Evolutionary conservation across 2,113 vertebrate genomes (phyloP).

Genomic region (Scolopax mira): DNA sequence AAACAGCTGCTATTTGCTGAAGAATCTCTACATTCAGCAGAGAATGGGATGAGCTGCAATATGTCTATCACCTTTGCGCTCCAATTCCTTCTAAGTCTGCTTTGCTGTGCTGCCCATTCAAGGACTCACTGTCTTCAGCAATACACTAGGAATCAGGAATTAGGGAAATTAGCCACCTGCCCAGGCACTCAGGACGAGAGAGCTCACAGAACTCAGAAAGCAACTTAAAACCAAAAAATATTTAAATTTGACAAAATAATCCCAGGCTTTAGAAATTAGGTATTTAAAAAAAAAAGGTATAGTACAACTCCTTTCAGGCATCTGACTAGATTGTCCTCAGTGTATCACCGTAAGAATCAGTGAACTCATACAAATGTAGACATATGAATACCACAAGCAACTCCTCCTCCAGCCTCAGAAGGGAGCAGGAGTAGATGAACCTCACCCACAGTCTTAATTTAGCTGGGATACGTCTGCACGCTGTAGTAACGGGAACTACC

Average conservation of each 20-base stretch:
- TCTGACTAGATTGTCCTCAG: neutral
- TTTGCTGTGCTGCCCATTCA: neutral
- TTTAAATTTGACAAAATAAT: neutral
- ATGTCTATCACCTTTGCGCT: neutral
- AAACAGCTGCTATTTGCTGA: neutral
- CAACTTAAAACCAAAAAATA: neutral
- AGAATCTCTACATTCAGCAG: neutral
- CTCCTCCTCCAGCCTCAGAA: constrained; percentile 25
- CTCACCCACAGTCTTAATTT: constrained; percentile 19
- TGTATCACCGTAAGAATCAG: neutral
- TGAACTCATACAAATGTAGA: neutral
- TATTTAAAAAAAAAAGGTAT: neutral
- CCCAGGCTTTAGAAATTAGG: neutral
- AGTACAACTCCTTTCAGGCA: neutral
- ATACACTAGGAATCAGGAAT: neutral
- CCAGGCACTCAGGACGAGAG: neutral
- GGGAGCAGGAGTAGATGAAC: neutral
- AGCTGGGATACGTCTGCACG: neutral
- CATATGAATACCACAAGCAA: neutral
- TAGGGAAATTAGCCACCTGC: neutral
- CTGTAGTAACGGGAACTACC: neutral
- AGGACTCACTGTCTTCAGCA: neutral
- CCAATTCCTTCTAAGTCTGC: neutral
- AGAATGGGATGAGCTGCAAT: neutral
- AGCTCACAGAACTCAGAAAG: neutral